These are phyloP conservation scores for Torymus texanus DNA, from an alignment of 2,888 invertebrate species.

Conservation along the genomic window DNA sequence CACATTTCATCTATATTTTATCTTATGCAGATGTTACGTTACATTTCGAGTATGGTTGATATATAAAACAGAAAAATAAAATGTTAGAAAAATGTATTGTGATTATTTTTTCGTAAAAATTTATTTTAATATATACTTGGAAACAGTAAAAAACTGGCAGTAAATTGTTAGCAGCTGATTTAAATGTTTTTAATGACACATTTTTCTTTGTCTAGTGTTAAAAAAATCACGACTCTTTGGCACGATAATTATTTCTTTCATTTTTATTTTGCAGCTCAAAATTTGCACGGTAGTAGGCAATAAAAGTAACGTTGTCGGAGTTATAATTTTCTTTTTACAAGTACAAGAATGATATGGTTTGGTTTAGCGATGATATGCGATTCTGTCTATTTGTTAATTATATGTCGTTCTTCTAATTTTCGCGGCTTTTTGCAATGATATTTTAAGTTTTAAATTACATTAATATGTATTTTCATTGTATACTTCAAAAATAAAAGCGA, in stretches of 20 bases:
- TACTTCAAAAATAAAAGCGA: constrained; percentile 42
- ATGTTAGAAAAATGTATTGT: no score
- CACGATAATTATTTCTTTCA: constrained; percentile 34
- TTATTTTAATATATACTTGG: no score
- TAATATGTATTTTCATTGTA: constrained; percentile 30
- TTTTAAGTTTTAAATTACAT: constrained; percentile 41
- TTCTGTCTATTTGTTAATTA: constrained; percentile 21
- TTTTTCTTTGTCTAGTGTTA: not conserved
- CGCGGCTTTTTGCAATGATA: constrained; percentile 20
- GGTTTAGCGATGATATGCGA: constrained; percentile 32
- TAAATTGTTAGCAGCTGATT: not conserved
- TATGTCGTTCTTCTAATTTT: constrained; percentile 2
- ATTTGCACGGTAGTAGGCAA: constrained; percentile 7
- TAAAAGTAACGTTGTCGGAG: constrained; percentile 30
- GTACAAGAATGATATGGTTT: constrained; percentile 35
- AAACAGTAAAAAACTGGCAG: no score
- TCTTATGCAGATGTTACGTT: no score
- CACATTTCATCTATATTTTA: no score
- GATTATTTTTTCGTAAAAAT: no score
- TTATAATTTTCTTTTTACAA: constrained; percentile 42
- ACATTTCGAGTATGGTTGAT: no score
- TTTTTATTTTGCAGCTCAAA: constrained; percentile 25
- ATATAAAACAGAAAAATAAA: no score
- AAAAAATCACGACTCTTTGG: constrained; percentile 41
- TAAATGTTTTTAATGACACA: not conserved